Evolutionary conservation across 2,797 vertebrate species (phyloP), one percentile per base, ranked within the genome.

Genomic region (Periparus ater): DNA sequence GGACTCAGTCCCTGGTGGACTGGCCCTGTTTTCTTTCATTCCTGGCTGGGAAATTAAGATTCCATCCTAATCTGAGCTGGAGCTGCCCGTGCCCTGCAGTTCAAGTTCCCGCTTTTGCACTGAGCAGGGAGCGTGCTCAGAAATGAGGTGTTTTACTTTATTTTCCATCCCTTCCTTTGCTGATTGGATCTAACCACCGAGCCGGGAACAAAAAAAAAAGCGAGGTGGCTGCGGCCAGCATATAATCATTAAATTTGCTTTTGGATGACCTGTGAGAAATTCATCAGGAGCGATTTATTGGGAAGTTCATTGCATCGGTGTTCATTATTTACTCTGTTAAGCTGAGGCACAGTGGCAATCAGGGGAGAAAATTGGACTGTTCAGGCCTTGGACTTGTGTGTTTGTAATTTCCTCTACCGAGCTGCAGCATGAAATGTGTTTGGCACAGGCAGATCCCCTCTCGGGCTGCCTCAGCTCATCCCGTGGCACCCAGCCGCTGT

Each of bases 251-350:
- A 86, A 42, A 91, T 96, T 95, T 96, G 85, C 79, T 95, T 88
- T 86, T 63, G 92, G 90, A 48, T 81, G 92, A 88, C 88, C 92
- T 11, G 54, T 16, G 68, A 14, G 54, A 71, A 90, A 88, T 93
- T 83, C 96, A 86, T 77, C 95, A 61, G 92, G 57, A 84, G 83
- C 19, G 1, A 44, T 88, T 96, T 74, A n/a, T 25, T 57, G 83
- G 88, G 86, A 71, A 80, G 95, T 60, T 88, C 82, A 36, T 79
- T 55, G 89, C 88, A 26, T 66, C 8, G 1, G 29, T 81, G 95
- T 90, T 91, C 88, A n/a, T 94, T 95, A 95, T 94, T 95, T 90
- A 90, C 88, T 91, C 65, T 65, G 93, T 77, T 86, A 77, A 72
- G 88, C 85, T 74, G 32, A 63, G 93, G 92, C 92, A 60, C 85